These are phyloP conservation scores for Tolmerus cingulatus DNA, from an alignment of 2,888 invertebrate genomes.

Conservation along the genomic window DNA sequence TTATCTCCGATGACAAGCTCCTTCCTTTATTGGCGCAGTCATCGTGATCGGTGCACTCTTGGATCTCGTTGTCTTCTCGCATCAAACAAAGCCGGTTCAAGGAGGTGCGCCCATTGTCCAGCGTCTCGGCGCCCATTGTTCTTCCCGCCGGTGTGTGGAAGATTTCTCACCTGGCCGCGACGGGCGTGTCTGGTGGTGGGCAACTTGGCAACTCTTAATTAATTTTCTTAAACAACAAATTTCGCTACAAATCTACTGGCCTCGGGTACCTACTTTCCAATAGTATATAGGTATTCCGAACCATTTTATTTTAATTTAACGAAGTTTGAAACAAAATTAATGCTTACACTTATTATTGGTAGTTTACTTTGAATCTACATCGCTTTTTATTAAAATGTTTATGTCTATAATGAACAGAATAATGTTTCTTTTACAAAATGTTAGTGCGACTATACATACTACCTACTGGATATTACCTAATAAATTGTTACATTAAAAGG, in stretches of 20 bases:
- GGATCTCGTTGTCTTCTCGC: slow-evolving; percentile 2
- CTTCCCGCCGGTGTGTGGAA: neutral
- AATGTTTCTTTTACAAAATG: too few species aligned
- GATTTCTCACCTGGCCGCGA: neutral
- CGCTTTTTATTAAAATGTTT: too few species aligned
- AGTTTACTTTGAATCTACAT: too few species aligned
- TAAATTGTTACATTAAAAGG: too few species aligned
- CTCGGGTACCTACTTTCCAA: too few species aligned
- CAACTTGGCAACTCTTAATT: slow-evolving; percentile 7
- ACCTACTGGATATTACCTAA: too few species aligned
- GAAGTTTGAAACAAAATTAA: too few species aligned
- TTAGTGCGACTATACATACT: too few species aligned
- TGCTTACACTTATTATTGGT: too few species aligned
- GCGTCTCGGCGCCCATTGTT: neutral
- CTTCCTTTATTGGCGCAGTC: neutral
- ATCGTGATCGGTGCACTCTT: slow-evolving; percentile 27
- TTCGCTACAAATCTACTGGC: neutral
- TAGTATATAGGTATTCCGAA: too few species aligned
- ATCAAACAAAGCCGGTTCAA: neutral
- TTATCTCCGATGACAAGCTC: slow-evolving; percentile 31
- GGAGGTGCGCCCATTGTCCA: slow-evolving; percentile 12
- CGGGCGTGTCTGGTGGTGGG: neutral
- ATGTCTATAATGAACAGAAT: too few species aligned
- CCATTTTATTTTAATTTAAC: too few species aligned
- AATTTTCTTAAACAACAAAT: slow-evolving; percentile 13